Conservation (phyloP, 2,888 invertebrate species). For the Eristalis tenax region DNA sequence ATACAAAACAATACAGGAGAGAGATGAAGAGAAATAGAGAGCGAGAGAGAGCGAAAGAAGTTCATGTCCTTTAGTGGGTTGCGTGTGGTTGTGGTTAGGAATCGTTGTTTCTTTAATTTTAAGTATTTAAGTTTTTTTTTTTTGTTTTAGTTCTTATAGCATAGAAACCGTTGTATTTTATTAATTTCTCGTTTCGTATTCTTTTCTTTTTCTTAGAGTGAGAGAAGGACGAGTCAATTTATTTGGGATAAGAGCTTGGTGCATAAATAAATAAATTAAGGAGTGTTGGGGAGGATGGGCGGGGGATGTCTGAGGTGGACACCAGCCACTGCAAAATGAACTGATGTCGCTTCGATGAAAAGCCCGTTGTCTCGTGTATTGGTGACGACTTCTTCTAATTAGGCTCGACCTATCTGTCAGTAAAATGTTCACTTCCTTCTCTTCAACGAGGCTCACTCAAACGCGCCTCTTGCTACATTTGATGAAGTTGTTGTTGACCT, state of each 20-base stretch:
- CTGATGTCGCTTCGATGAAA: too few species aligned
- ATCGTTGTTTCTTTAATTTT: conserved; percentile 34
- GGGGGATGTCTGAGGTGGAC: too few species aligned
- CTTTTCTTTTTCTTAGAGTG: background rate
- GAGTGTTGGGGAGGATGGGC: background rate
- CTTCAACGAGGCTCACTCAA: too few species aligned
- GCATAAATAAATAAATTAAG: conserved; percentile 6
- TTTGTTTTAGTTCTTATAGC: conserved; percentile 10
- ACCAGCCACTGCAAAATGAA: too few species aligned
- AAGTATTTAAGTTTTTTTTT: conserved; percentile 1
- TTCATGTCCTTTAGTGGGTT: conserved; percentile 46
- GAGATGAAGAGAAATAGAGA: background rate
- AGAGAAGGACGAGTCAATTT: background rate
- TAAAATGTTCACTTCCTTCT: too few species aligned
- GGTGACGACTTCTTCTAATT: too few species aligned
- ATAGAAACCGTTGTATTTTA: conserved; percentile 28
- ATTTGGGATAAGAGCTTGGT: background rate
- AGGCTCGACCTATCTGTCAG: too few species aligned
- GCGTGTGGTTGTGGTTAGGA: conserved; percentile 14
- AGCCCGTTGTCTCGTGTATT: too few species aligned
- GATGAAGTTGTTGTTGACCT: too few species aligned
- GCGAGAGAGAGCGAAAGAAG: background rate
- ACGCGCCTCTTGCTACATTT: too few species aligned
- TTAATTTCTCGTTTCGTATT: background rate
- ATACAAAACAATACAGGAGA: conserved; percentile 1